Percentiles rank a stretch among this genome's conserved stretches.
Evolutionary conservation across 2,797 vertebrate species (phyloP).

Genomic region (Muscicapa striata): DNA sequence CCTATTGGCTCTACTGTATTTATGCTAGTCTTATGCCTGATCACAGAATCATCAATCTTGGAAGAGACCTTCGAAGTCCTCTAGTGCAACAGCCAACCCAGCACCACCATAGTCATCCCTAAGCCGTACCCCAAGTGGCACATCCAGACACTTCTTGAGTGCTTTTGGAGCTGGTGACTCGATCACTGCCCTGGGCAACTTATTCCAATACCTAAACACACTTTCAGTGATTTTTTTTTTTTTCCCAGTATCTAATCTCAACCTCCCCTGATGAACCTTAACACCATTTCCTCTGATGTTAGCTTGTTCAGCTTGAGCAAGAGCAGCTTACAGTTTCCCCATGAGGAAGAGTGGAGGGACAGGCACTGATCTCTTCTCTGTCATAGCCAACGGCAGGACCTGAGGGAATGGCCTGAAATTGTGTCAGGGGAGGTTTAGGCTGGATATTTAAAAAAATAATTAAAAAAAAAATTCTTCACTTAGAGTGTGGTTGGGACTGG

Average conservation of each 20-base stretch:
- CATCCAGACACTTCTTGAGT: background rate
- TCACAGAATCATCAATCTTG: background rate
- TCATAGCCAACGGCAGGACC: background rate
- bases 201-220: background rate
- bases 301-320: background rate
- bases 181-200: background rate
- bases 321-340: background rate
- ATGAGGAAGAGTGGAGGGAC: accelerated
- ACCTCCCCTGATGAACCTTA: background rate
- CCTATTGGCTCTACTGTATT: background rate
- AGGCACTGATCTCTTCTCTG: background rate
- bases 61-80: background rate
- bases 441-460: background rate
- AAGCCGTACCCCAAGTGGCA: no score
- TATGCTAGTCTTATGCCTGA: background rate
- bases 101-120: no score
- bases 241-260: background rate
- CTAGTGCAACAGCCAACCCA: background rate
- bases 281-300: background rate
- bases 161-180: background rate
- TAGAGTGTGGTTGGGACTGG: background rate
- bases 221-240: background rate
- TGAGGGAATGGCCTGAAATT: background rate
- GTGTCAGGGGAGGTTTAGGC: background rate
- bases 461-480: background rate